Conservation (phyloP, 2,888 invertebrate genomes). For the Endotricha flammealis region DNA sequence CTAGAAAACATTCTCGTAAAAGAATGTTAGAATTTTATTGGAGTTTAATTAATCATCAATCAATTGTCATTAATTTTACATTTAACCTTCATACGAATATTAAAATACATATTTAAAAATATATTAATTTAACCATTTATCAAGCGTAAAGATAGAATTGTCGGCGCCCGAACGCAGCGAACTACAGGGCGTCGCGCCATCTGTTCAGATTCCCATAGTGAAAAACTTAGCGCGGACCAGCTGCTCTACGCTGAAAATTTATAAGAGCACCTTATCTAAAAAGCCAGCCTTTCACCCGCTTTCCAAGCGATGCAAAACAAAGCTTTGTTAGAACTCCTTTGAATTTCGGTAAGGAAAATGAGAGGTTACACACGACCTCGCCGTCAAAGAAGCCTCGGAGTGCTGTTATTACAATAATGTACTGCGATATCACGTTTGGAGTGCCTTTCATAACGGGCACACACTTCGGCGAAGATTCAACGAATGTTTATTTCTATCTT, state of each 20-base stretch:
- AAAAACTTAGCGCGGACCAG: constrained; percentile 64
- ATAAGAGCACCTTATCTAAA: constrained; percentile 74
- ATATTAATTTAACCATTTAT: constrained; percentile 31
- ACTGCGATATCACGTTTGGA: constrained; percentile 60
- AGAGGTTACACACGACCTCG: constrained; percentile 67
- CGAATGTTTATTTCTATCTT: constrained; percentile 8
- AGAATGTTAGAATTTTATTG: too few relatives aligned
- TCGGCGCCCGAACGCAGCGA: constrained; percentile 41
- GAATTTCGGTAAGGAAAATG: constrained; percentile 76
- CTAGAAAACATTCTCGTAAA: too few relatives aligned
- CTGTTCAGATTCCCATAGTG: constrained; percentile 60
- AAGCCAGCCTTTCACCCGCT: constrained; percentile 72
- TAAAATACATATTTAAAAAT: too few relatives aligned
- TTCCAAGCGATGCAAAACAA: constrained; percentile 73
- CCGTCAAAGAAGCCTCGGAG: constrained; percentile 67
- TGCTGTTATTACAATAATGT: constrained; percentile 74
- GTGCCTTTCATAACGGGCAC: constrained; percentile 36
- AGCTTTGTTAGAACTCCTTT: constrained; percentile 75
- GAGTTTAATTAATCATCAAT: too few relatives aligned
- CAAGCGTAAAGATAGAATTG: constrained; percentile 44
- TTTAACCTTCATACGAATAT: too few relatives aligned
- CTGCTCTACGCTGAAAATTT: constrained; percentile 64
- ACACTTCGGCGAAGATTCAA: constrained; percentile 6
- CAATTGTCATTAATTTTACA: too few relatives aligned
- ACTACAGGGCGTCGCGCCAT: constrained; percentile 58